phyloP scores from a whole-genome alignment of 2,888 invertebrate genomes.

The Scotopteryx bipunctaria region DNA sequence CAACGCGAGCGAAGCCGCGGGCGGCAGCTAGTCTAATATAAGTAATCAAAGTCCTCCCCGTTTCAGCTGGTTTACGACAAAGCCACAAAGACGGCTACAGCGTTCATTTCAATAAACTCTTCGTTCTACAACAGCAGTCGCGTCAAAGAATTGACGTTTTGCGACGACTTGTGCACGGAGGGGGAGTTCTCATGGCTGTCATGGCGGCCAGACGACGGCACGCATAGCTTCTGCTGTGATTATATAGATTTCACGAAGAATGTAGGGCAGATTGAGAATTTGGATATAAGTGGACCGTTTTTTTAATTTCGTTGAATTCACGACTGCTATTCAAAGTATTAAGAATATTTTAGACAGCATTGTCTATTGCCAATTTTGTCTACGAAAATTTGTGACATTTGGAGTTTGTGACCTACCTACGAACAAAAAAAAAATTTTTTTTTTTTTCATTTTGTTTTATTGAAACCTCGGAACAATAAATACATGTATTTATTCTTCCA shows the following conservation, averaged over 20 bases:
- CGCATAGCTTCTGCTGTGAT: slow-evolving; percentile 69
- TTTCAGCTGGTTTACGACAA: slow-evolving; percentile 68
- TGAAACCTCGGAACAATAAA: too few species aligned
- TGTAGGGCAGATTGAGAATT: slow-evolving; percentile 46
- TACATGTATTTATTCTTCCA: too few species aligned
- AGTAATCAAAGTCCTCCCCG: too few species aligned
- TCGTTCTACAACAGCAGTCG: slow-evolving; percentile 56
- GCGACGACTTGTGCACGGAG: slow-evolving; percentile 58
- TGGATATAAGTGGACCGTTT: slow-evolving; percentile 27
- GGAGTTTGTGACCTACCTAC: too few species aligned
- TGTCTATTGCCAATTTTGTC: not conserved
- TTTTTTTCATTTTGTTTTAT: too few species aligned
- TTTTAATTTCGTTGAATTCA: too few species aligned
- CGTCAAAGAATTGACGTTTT: slow-evolving; percentile 52
- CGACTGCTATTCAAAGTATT: too few species aligned
- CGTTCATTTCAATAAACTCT: slow-evolving; percentile 67
- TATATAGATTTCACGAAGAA: slow-evolving; percentile 53
- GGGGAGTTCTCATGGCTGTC: slow-evolving; percentile 60
- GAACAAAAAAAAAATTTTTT: too few species aligned
- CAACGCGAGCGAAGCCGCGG: too few species aligned
- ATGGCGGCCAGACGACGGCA: slow-evolving; percentile 67
- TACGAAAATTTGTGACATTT: too few species aligned
- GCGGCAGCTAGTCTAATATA: too few species aligned
- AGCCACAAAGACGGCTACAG: slow-evolving; percentile 48
- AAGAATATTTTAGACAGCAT: not conserved